Evolutionary conservation across 1,140 invertebrate species (phyloP).

Genomic region (Heliconius melpomene): DNA sequence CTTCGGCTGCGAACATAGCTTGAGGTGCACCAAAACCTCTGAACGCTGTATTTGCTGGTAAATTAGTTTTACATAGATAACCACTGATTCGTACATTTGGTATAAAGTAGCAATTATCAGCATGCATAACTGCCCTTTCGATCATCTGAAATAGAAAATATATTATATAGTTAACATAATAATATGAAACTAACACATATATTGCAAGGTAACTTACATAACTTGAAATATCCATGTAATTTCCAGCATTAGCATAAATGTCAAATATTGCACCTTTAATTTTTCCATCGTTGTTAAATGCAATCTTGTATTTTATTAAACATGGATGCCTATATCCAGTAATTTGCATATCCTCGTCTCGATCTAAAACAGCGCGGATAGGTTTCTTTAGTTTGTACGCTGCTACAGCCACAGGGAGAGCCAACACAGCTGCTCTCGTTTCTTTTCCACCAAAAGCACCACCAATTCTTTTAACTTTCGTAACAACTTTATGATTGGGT

Average conservation of each 20-base stretch:
- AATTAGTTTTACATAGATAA: conserved; percentile 86
- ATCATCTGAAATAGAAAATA: conserved; percentile 78
- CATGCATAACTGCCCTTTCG: conserved; percentile 83
- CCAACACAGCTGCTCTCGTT: conserved; percentile 81
- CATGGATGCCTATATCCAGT: conserved; percentile 90
- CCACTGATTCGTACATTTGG: conserved; percentile 82
- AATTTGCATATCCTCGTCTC: conserved; percentile 92
- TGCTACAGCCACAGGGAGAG: conserved; percentile 82
- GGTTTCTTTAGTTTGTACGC: conserved; percentile 84
- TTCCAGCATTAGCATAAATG: conserved; percentile 87
- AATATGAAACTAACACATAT: neutral
- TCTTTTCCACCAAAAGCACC: conserved; percentile 95
- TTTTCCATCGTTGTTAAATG: conserved; percentile 84
- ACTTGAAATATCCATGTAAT: conserved; percentile 85
- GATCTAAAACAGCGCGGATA: conserved; percentile 87
- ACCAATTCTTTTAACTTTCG: conserved; percentile 88
- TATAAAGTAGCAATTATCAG: conserved; percentile 85
- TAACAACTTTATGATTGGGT: conserved; percentile 85
- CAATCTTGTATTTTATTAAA: conserved; percentile 88
- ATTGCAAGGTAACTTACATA: conserved; percentile 77
- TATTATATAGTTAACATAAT: conserved; percentile 5
- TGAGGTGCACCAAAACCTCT: conserved; percentile 89
- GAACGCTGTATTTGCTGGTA: conserved; percentile 89
- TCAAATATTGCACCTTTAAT: conserved; percentile 83
- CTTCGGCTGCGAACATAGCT: conserved; percentile 87